Evolutionary conservation across 2,797 vertebrate species (phyloP), one percentile per base, ranked within the genome.

Genomic region (Craterocephalus amniculus): DNA sequence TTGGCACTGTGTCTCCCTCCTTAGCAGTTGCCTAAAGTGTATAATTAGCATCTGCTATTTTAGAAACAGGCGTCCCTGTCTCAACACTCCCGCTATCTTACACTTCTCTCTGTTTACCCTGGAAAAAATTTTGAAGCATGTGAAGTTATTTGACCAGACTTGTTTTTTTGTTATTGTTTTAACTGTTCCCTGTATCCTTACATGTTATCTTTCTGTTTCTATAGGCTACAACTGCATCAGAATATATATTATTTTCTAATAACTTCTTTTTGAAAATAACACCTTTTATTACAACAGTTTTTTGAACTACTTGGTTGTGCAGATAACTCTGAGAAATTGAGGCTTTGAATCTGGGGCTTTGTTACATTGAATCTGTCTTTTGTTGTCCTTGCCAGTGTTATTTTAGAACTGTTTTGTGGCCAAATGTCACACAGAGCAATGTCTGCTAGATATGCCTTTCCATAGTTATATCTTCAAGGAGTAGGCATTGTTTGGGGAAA

Each of bases 21-120:
- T 91, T 89, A 88, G 84, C 91, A 87, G 84, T 87, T 85, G 88
- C 88, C 83, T 87, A 68, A 87, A 87, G 87, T 91, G 73, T 92
- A 93, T 91, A 93, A 92, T 94, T 93, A 93, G 91, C 90, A 70
- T 85, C 78, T 85, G 81, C 92, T 90, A 91, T 94, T 92, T 92
- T 91, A 71, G 89, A 86, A 83, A 71, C 81, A 84, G 88, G 84
- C 85, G 74, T 88, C 83, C 91, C 88, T 76, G 74, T 87, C 86
- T 90, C 83, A 85, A 88, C 85, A 69, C 66, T 45, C 81, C 74
- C 38, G 71, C 80, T 82, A 76, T 88, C 75, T 86, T 84, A 86
- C 80, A 86, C 87, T 81, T 91, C 83, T 77, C 79, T 90, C 58
- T 87, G 62, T 91, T 91, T 87, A 88, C 83, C 58, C 83, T 67